phyloP scores from a whole-genome alignment of 2,888 invertebrate species.

The Drosophila subsilvestris region DNA sequence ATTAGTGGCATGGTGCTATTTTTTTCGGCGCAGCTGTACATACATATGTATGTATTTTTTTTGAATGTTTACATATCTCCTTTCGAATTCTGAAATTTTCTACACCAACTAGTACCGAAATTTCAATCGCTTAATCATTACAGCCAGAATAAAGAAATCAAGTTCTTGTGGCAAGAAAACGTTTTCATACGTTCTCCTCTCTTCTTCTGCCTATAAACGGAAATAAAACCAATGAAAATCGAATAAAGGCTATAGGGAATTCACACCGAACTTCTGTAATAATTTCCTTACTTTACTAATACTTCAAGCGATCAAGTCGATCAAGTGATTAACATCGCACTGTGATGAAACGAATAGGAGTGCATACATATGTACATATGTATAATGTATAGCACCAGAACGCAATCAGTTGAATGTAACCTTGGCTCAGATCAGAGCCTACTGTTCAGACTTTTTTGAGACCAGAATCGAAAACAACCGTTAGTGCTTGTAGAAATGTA shows the following conservation, averaged over 20 bases:
- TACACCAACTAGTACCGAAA: not conserved
- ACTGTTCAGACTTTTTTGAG: slow-evolving; percentile 2
- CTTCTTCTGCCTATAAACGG: not conserved
- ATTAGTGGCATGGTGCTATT: too few species aligned
- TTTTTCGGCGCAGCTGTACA: too few species aligned
- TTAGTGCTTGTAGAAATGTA: not conserved
- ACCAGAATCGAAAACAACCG: slow-evolving; percentile 17
- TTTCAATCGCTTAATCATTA: not conserved
- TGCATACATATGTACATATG: not conserved
- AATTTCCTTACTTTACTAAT: not conserved
- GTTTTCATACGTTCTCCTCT: not conserved
- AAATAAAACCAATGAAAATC: not conserved
- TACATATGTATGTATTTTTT: slow-evolving; percentile 1
- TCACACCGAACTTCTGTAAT: too few species aligned
- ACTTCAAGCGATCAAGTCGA: not conserved
- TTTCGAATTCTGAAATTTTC: too few species aligned
- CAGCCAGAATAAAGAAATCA: not conserved
- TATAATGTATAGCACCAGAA: slow-evolving; percentile 4
- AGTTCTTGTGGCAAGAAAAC: not conserved
- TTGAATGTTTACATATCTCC: not conserved
- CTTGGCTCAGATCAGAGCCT: slow-evolving; percentile 29
- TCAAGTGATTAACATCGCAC: not conserved
- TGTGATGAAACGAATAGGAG: not conserved
- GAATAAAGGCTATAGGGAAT: too few species aligned
- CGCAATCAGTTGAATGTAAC: slow-evolving; percentile 47